phyloP scores from a whole-genome alignment of 2,113 vertebrate genomes.

The Zosterops japonicus region DNA sequence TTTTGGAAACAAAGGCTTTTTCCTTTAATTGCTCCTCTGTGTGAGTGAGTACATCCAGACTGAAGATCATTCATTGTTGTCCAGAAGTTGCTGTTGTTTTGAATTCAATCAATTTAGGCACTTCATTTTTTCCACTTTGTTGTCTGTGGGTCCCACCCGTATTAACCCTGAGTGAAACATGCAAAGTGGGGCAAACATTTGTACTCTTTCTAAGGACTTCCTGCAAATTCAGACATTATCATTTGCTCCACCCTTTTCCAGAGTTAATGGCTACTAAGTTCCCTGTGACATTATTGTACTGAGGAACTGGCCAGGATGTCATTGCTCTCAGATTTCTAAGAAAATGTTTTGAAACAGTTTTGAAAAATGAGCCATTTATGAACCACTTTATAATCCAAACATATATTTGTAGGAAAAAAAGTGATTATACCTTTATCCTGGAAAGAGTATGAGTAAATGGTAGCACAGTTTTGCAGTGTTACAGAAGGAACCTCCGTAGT shows the following conservation, averaged over 20 bases:
- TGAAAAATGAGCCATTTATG: background rate
- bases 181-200: background rate
- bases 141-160: background rate
- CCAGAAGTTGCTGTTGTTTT: background rate
- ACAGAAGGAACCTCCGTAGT: background rate
- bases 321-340: background rate
- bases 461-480: background rate
- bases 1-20: background rate
- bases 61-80: background rate
- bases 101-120: background rate
- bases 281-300: background rate
- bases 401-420: background rate
- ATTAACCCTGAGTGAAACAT: background rate
- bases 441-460: background rate
- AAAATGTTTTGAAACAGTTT: no score
- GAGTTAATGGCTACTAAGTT: background rate
- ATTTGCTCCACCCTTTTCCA: background rate
- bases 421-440: background rate
- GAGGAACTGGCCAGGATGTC: background rate
- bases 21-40: background rate
- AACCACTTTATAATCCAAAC: background rate
- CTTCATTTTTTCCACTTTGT: background rate
- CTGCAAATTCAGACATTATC: background rate
- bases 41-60: background rate
- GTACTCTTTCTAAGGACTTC: background rate